A percentile compares a stretch with the other conserved stretches of the same genome.
These are phyloP conservation scores for Drosophila mayaguana DNA, from an alignment of 2,888 invertebrate species.

Conservation along the genomic window DNA sequence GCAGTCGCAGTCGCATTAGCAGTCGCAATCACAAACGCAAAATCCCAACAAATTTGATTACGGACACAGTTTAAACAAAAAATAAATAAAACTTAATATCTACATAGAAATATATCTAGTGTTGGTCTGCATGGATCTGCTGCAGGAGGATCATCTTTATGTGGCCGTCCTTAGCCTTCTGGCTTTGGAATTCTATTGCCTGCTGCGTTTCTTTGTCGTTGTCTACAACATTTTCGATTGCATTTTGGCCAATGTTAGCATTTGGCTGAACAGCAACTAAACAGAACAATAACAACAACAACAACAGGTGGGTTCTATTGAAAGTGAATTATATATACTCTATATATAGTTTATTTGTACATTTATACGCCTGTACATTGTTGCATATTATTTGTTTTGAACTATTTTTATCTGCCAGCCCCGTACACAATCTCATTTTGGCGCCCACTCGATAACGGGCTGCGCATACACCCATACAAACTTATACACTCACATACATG, in stretches of 20 bases:
- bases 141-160: conserved; percentile 33
- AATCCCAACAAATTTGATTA: conserved; percentile 12
- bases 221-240: conserved; percentile 21
- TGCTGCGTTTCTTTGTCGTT: conserved; percentile 23
- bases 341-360: conserved; percentile 5
- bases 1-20: conserved; percentile 26
- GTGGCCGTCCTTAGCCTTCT: conserved; percentile 30
- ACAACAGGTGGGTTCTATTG: conserved; percentile 70
- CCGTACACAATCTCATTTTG: conserved; percentile 45
- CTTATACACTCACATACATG: background rate
- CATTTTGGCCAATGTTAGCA: conserved; percentile 10
- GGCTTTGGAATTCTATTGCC: conserved; percentile 31
- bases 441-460: conserved; percentile 57
- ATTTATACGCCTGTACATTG: background rate
- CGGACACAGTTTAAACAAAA: conserved; percentile 12
- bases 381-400: conserved; percentile 10
- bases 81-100: background rate
- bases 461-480: conserved; percentile 5
- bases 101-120: background rate
- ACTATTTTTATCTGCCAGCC: conserved; percentile 39
- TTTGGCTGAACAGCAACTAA: conserved; percentile 13
- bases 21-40: conserved; percentile 27
- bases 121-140: conserved; percentile 38
- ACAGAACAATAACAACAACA: conserved; percentile 40
- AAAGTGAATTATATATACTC: conserved; percentile 42